Evolutionary conservation across 2,888 invertebrate genomes (phyloP), one percentile per base, ranked within the genome.

Genomic region (Epirrita christyi): DNA sequence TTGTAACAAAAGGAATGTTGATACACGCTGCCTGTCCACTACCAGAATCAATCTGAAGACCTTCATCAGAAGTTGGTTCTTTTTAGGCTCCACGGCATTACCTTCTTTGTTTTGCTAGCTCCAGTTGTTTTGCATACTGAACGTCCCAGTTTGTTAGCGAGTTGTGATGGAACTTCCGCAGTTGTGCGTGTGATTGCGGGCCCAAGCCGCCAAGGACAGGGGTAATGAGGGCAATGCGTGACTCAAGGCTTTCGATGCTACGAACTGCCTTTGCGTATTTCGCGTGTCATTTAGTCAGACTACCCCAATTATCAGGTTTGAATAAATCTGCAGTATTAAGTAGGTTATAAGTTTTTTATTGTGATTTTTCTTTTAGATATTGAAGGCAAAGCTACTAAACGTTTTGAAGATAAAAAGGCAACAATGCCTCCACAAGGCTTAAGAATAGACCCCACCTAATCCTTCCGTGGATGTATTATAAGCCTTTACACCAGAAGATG

Each of bases 141-240:
- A 34, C 10, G 32, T 52, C 27, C 36, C 48, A 43, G 15, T 55
- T 47, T 51, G 55, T 29, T 46, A 46, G 34, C 29, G 28, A 36
- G 53, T 14, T 55, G 59, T 61, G 66, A 67, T 66, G 53, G 63
- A 72, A 73, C 68, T 78, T 76, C 70, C 68, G 73, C 71, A 72
- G 68, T 55, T 40, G 46, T 78, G 81, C 76, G 80, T 80, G 76
- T 71, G 70, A 69, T 69, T 78, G 47, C 27, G 50, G 41, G 14
- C 71, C 60, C 66, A 5, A 67, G 53, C 47, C 60, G 59, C 55
- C 82, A 83, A 83, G 83, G 82, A 74, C 81, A 66, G 60, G n/a
- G 48, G 58, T 78, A 82, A 83, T 77, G 78, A 79, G 78, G 72
- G 63, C 64, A 56, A 70, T 80, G 78, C 83, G 83, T 83, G 83